A percentile compares a stretch with the other conserved stretches of the same genome.
phyloP scores from a whole-genome alignment of 2,797 vertebrate genomes.

The Melanotaenia trifasciata region DNA sequence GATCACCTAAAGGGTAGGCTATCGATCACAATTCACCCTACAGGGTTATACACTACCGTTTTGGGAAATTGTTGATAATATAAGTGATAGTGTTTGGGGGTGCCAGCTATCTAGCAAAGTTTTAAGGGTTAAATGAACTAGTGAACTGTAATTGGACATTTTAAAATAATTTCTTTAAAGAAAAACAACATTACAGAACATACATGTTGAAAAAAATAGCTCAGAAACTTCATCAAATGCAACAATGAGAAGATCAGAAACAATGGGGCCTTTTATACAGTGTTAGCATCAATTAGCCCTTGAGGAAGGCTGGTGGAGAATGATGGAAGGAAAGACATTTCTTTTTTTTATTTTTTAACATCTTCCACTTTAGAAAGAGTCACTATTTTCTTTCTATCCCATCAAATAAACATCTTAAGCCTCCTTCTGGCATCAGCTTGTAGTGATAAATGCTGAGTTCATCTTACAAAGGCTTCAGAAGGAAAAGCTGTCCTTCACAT shows the following conservation, averaged over 20 bases:
- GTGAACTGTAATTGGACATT: too few relatives aligned
- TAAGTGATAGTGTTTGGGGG: too few relatives aligned
- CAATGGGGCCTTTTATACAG: conserved; percentile 15
- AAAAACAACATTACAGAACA: background rate
- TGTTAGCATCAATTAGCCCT: conserved; percentile 33
- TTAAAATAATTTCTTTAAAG: too few relatives aligned
- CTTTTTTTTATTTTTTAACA: conserved; percentile 5
- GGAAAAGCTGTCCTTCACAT: conserved; percentile 33
- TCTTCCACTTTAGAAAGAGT: conserved; percentile 8
- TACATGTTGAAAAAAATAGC: background rate
- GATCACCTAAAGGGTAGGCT: too few relatives aligned
- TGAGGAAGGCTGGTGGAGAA: conserved; percentile 3
- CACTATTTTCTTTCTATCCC: conserved; percentile 19
- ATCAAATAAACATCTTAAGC: conserved; percentile 35
- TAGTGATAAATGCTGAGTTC: conserved; percentile 9
- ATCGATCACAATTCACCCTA: too few relatives aligned
- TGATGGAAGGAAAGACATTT: background rate
- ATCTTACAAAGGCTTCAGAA: conserved; percentile 17
- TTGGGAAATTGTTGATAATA: too few relatives aligned
- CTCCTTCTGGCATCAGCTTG: conserved; percentile 19
- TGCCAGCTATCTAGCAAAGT: too few relatives aligned
- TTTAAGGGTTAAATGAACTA: too few relatives aligned
- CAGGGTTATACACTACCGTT: too few relatives aligned
- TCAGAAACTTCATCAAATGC: conserved; percentile 21
- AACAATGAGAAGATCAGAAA: conserved; percentile 29